These are phyloP conservation scores for Phylloscopus whistleri DNA, from an alignment of 2,113 vertebrate species.

Conservation along the genomic window DNA sequence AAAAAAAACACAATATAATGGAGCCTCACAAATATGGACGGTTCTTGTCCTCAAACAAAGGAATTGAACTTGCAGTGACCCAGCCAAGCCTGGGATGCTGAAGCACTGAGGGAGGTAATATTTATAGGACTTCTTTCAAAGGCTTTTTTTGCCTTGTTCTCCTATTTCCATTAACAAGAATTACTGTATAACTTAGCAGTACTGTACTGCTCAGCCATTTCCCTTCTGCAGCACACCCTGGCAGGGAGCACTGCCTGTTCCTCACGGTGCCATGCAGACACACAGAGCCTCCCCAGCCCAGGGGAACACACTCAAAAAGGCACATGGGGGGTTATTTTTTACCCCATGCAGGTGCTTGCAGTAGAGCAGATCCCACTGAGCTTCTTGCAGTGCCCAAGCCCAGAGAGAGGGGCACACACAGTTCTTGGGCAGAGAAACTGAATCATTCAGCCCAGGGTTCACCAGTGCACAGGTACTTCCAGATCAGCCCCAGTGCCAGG, in stretches of 20 bases:
- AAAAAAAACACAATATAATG: not conserved
- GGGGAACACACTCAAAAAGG: not conserved
- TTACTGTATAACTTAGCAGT: not conserved
- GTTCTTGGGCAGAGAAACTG: not conserved
- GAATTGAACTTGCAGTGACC: not conserved
- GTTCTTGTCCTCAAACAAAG: not conserved
- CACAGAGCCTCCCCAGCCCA: not conserved
- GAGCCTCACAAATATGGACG: not conserved
- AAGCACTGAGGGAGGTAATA: not conserved
- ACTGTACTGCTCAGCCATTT: not conserved
- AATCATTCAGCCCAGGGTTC: not conserved
- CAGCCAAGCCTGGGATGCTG: not conserved
- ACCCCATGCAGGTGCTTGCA: not conserved
- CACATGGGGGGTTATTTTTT: not conserved
- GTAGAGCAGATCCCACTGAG: not conserved
- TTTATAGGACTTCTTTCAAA: not conserved
- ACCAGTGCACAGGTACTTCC: not conserved
- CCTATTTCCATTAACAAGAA: not conserved
- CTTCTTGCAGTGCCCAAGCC: not conserved
- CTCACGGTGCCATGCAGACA: not conserved
- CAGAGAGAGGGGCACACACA: not conserved
- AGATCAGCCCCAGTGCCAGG: too few species aligned
- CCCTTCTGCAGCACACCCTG: not conserved
- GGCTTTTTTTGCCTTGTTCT: not conserved
- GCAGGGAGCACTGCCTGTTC: not conserved